phyloP scores from a whole-genome alignment of 35 echinoderm and acorn worm species.

The Heliocidaris erythrogramma region DNA sequence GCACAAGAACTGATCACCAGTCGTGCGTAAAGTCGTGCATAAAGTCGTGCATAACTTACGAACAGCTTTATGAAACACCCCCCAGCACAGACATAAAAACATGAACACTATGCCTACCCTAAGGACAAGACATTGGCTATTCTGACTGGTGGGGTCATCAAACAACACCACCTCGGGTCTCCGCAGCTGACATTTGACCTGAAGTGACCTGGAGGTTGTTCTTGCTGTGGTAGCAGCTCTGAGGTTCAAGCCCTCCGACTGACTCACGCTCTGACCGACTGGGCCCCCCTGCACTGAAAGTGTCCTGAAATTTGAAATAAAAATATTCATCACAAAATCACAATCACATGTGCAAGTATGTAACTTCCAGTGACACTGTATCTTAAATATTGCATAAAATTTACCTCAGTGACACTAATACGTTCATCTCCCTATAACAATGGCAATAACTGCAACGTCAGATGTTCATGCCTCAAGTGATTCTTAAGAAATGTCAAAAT shows the following conservation, averaged over 20 bases:
- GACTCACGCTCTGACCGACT: conserved; percentile 43
- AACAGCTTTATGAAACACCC: too few relatives aligned
- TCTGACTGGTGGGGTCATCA: conserved; percentile 92
- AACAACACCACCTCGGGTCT: conserved; percentile 94
- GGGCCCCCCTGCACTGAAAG: conserved; percentile 22
- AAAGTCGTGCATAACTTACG: too few relatives aligned
- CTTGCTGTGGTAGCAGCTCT: background rate
- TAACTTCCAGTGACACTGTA: too few relatives aligned
- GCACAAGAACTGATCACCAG: too few relatives aligned
- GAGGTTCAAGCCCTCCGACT: conserved; percentile 33
- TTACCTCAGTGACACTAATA: too few relatives aligned
- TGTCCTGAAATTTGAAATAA: background rate
- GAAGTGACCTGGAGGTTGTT: conserved; percentile 20
- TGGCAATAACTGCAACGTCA: too few relatives aligned
- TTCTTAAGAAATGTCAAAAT: too few relatives aligned
- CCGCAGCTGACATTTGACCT: conserved; percentile 78
- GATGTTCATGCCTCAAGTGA: too few relatives aligned
- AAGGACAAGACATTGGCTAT: conserved; percentile 88
- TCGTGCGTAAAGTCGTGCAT: too few relatives aligned
- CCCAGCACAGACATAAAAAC: background rate
- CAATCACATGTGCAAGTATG: too few relatives aligned
- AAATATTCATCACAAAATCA: background rate
- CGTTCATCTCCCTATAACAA: too few relatives aligned
- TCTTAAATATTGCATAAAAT: too few relatives aligned
- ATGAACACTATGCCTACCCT: conserved; percentile 54